Conservation (phyloP, 2,888 invertebrate genomes). For the Itoplectis maculator region DNA sequence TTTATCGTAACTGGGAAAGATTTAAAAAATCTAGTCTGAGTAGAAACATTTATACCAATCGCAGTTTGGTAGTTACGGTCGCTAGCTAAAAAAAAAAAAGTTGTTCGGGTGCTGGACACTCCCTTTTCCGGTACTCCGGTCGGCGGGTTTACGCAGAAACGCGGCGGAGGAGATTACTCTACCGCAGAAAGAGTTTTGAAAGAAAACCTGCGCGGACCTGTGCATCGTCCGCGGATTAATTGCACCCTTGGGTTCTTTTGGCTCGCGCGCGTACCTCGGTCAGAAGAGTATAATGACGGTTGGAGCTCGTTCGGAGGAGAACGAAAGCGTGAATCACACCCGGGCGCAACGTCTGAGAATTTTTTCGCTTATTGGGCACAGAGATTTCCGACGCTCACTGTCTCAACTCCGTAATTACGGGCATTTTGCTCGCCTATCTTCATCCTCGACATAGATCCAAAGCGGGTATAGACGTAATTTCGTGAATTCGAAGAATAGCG, state of each 20-base stretch:
- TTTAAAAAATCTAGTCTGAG: too few relatives aligned
- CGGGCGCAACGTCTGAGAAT: slow-evolving; percentile 48
- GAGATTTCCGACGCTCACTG: slow-evolving; percentile 38
- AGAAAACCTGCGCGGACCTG: slow-evolving; percentile 49
- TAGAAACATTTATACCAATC: not conserved
- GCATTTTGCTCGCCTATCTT: slow-evolving; percentile 25
- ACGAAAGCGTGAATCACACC: slow-evolving; percentile 61
- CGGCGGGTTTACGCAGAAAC: slow-evolving; percentile 44
- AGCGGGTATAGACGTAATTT: slow-evolving; percentile 58
- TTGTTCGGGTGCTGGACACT: slow-evolving; percentile 8
- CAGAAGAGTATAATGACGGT: slow-evolving; percentile 64
- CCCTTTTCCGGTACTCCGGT: slow-evolving; percentile 13
- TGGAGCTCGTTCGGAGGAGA: slow-evolving; percentile 45
- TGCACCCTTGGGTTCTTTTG: slow-evolving; percentile 57
- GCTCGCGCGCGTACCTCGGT: slow-evolving; percentile 38
- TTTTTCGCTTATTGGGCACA: slow-evolving; percentile 44
- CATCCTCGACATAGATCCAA: slow-evolving; percentile 40
- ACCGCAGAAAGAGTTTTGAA: slow-evolving; percentile 44
- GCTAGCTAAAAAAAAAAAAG: not conserved
- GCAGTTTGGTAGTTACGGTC: not conserved
- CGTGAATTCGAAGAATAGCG: slow-evolving; percentile 50
- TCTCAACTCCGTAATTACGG: slow-evolving; percentile 40
- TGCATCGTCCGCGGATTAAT: slow-evolving; percentile 58
- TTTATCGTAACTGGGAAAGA: not conserved
- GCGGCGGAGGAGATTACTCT: slow-evolving; percentile 15